Percentiles rank a stretch among this genome's conserved stretches.
These are phyloP conservation scores for Pygoscelis adeliae DNA, from an alignment of 2,113 vertebrate species.

Conservation along the genomic window DNA sequence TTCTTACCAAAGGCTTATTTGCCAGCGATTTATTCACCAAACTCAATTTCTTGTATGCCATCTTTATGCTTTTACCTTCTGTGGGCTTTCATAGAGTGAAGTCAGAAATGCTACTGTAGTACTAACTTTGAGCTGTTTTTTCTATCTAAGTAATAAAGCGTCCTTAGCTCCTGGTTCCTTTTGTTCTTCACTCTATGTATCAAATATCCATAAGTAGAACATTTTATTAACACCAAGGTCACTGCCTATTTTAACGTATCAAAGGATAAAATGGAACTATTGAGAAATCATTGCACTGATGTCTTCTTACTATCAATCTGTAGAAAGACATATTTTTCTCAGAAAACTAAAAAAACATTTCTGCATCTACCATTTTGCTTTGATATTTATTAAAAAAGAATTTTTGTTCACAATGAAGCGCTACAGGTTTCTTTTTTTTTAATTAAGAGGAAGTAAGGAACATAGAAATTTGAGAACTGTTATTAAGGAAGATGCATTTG, in stretches of 20 bases:
- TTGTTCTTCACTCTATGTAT: constrained; percentile 5
- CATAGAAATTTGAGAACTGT: background rate
- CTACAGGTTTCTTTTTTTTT: background rate
- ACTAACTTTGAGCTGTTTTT: constrained; percentile 46
- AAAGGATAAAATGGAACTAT: background rate
- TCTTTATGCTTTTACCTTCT: constrained; percentile 31
- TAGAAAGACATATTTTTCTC: background rate
- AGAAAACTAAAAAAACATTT: background rate
- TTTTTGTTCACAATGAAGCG: background rate
- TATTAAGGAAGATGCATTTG: constrained; percentile 2
- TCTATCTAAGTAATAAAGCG: background rate
- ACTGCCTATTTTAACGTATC: background rate
- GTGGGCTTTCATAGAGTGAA: background rate
- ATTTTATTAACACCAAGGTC: constrained; percentile 38
- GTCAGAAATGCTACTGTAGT: constrained; percentile 36
- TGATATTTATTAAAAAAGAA: background rate
- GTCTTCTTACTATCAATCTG: background rate
- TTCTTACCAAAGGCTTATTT: constrained; percentile 1
- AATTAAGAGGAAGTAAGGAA: constrained; percentile 18
- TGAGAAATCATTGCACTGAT: background rate
- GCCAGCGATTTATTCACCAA: constrained; percentile 4
- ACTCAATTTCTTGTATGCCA: constrained; percentile 1
- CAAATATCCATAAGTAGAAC: background rate
- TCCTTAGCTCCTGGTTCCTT: background rate
- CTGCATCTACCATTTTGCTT: background rate